Conservation (phyloP, 1,140 invertebrate species). For the Whitmania pigra region DNA sequence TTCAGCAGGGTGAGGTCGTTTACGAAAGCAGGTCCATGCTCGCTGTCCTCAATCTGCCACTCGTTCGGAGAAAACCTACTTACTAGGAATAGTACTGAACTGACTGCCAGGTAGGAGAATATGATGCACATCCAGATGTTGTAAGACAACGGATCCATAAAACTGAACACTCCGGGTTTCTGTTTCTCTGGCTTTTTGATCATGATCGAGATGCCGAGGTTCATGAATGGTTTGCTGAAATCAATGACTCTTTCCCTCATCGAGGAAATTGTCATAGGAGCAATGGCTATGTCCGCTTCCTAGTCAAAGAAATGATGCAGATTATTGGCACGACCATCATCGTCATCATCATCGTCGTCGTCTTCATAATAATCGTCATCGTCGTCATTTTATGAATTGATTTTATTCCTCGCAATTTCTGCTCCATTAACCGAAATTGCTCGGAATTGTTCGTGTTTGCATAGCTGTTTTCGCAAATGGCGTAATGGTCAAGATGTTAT, state of each 20-base stretch:
- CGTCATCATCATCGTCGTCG: too few species aligned
- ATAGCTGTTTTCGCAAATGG: too few species aligned
- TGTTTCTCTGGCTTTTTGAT: slow-evolving; percentile 89
- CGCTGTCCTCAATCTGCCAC: slow-evolving; percentile 54
- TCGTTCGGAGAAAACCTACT: slow-evolving; percentile 90
- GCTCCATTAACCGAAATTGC: too few species aligned
- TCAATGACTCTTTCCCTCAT: slow-evolving; percentile 39
- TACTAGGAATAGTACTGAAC: slow-evolving; percentile 80
- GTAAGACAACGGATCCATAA: slow-evolving; percentile 89
- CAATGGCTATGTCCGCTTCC: slow-evolving; percentile 41
- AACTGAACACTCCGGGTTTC: slow-evolving; percentile 79
- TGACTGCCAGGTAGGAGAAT: slow-evolving; percentile 56
- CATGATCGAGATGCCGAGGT: slow-evolving; percentile 52
- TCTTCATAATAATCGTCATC: too few species aligned
- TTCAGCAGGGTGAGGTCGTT: slow-evolving; percentile 72
- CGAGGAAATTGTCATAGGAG: slow-evolving; percentile 39
- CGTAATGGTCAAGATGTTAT: too few species aligned
- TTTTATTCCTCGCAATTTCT: too few species aligned
- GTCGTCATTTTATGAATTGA: too few species aligned
- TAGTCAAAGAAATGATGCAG: slow-evolving; percentile 28
- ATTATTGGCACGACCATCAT: too few species aligned
- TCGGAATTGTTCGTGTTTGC: too few species aligned
- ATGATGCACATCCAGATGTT: slow-evolving; percentile 98
- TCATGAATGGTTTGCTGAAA: slow-evolving; percentile 44
- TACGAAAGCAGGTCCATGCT: slow-evolving; percentile 52